Percentiles rank a stretch among this genome's conserved stretches.
phyloP scores from a whole-genome alignment of 2,797 vertebrate genomes.

The Carcharodon carcharias region DNA sequence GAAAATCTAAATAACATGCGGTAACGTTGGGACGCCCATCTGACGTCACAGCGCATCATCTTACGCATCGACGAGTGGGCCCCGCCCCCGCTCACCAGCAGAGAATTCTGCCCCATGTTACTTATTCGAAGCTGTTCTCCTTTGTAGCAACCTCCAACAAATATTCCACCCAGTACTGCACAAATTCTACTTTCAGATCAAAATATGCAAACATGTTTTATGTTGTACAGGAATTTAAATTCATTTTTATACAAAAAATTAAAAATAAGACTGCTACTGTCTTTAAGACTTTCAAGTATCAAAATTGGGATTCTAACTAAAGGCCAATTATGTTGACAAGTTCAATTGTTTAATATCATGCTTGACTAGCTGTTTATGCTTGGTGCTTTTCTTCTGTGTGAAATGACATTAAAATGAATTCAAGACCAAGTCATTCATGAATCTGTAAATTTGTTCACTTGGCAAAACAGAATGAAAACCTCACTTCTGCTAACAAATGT shows the following conservation, averaged over 20 bases:
- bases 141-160: background rate
- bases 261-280: constrained; percentile 43
- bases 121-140: background rate
- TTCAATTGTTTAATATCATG: constrained; percentile 61
- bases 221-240: constrained; percentile 30
- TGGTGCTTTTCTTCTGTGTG: constrained; percentile 53
- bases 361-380: constrained; percentile 52
- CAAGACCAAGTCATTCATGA: constrained; percentile 55
- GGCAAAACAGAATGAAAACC: constrained; percentile 43
- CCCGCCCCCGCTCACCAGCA: no score
- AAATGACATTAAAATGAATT: constrained; percentile 54
- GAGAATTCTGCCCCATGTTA: background rate
- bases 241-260: constrained; percentile 42
- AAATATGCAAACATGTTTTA: background rate
- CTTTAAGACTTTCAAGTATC: constrained; percentile 41
- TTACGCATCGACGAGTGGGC: no score
- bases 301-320: constrained; percentile 44
- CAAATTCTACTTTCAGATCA: background rate
- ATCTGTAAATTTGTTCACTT: constrained; percentile 47
- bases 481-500: constrained; percentile 41
- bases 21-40: no score
- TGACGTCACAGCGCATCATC: no score
- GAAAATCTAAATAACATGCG: no score
- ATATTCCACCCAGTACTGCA: background rate
- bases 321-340: constrained; percentile 54